phyloP scores from a whole-genome alignment of 1,140 invertebrate genomes.

The Tetramorium simillimum region DNA sequence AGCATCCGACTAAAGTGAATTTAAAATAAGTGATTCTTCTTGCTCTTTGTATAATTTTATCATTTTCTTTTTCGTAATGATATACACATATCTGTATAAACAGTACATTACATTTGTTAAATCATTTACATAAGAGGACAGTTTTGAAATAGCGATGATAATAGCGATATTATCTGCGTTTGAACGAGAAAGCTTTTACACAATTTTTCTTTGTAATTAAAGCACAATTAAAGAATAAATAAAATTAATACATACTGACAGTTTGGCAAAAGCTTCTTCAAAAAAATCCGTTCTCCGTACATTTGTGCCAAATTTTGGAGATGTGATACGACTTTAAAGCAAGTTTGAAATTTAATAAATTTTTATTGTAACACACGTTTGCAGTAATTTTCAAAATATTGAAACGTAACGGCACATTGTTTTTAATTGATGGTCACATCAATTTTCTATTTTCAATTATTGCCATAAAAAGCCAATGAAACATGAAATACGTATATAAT shows the following conservation, averaged over 20 bases:
- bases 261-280: constrained; percentile 10
- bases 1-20: not conserved
- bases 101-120: not conserved
- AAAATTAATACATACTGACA: not conserved
- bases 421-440: constrained; percentile 1
- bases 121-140: not conserved
- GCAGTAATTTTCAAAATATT: constrained; percentile 1
- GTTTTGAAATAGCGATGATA: not conserved
- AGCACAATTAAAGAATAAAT: constrained; percentile 4
- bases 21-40: constrained; percentile 22
- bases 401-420: not conserved
- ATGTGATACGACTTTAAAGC: not conserved
- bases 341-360: not conserved
- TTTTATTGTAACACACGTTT: not conserved
- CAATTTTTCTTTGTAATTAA: not conserved
- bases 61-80: not conserved
- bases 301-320: not conserved
- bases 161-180: not conserved
- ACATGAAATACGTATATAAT: not conserved
- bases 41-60: not conserved
- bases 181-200: not conserved
- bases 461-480: not conserved
- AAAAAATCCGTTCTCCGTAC: not conserved
- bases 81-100: not conserved
- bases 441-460: constrained; percentile 8